Base-by-base conservation (phyloP, 2,113 vertebrate species). In the Sorex araneus region DNA sequence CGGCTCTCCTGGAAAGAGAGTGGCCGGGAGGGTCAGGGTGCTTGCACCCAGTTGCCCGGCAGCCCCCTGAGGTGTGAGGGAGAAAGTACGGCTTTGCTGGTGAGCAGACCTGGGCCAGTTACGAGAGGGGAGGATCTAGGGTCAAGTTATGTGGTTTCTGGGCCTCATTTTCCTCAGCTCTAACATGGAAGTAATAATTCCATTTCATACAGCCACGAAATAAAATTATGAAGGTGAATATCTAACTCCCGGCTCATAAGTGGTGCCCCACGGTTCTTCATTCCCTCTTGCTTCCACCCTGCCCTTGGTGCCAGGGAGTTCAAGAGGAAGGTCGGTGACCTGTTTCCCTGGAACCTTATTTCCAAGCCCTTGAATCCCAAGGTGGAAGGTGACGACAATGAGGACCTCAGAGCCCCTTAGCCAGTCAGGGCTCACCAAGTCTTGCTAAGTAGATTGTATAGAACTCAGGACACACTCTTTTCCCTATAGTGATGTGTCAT, bases 1-100 rank as follows among this genome's bases (percentile, higher is more conserved):
- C 99, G 98, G 97, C 98, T 99, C 97, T 99, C 99, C 99, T 99
- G 94, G 57, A 71, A 90, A 84, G 82, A 78, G 93, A 95, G 74
- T 27, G 1, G 6, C 76, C 21, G 18, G 30, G 23, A 30, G 50
- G 5, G 43, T 95, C 67, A 96, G 60, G 23, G 70, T 27, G 28
- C 47, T 40, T 13, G 23, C 36, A 32, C 9, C 27, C 3, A 27
- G 13, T 40, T 50, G 21, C 4, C 16, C 3, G 21, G n/a, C n/a
- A 16, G 64, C 69, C 50, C 63, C 34, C 71, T 4, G 45, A 28
- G 19, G 27, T 30, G 36, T 28, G 30, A 64, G 54, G 12, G 43
- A 4, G 10, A 89, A 85, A 74, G 16, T 30, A 40, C 3, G 27
- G 28, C n/a, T 69, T 45, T 71, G 76, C 40, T 32, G 28, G 19